Base-by-base conservation (phyloP, 2,888 invertebrate genomes). In the Heliconius ismenius region DNA sequence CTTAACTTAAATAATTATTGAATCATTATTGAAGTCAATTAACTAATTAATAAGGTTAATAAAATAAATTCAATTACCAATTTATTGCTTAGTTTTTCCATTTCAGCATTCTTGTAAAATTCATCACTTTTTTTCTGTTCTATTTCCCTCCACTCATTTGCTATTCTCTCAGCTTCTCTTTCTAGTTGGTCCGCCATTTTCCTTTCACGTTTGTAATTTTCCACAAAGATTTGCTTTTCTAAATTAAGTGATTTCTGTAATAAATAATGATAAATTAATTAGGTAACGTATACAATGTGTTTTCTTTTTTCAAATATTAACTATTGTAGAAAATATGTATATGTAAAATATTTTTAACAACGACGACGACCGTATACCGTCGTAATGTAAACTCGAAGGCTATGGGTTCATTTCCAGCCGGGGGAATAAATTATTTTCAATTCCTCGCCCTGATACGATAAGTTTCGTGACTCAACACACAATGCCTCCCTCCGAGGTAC, bases 171-270 rank as follows among this genome's bases (percentile, higher is more conserved):
- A 0, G 87, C 79, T 77, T 90, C 89, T 60, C 84, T 81, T 64
- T 91, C 87, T 75, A 92, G 82, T 43, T 86, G 85, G 0, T 81
- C 78, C 0, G 87, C 85, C 60, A 87, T 84, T 67, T 79, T 83
- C 76, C 86, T 87, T 74, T 93, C 91, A 0, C 85, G 84, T 6
- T 87, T 86, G 64, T 84, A 86, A 79, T 90, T 86, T 11, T 90
- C 87, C 0, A 88, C 81, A 78, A 89, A 90, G 0, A 91, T 80
- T 76, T 88, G 82, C 79, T 92, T 89, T 78, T 92, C 90, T 13
- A 86, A 80, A 84, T 91, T 89, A 4, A 90, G 85, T 36, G 83
- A 86, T 80, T 86, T 82, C 93, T 93, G 82, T 26, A 87, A 86
- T 21, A 73, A 43, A 26, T n/a, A 39, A 58, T 58, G 3, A 58